Percentiles rank a stretch among this genome's conserved stretches.
These are phyloP conservation scores for Drosophila kurseongensis DNA, from an alignment of 1,140 invertebrate species.

Conservation along the genomic window DNA sequence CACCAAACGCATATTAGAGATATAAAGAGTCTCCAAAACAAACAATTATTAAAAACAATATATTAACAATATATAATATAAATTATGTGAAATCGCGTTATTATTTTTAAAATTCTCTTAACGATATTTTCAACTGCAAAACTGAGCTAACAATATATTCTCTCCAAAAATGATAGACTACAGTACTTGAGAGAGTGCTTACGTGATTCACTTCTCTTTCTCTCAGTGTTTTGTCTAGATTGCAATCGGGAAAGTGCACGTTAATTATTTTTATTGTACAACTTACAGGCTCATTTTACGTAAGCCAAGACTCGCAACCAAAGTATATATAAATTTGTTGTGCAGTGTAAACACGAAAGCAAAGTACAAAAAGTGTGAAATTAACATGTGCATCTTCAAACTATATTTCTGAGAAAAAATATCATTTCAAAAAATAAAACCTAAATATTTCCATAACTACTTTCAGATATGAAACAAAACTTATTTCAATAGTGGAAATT, in stretches of 20 bases:
- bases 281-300: constrained; percentile 50
- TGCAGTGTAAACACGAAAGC: neutral
- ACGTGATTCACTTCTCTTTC: constrained; percentile 7
- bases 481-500: neutral
- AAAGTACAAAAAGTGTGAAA: neutral
- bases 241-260: constrained; percentile 44
- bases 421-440: neutral
- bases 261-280: constrained; percentile 30
- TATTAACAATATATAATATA: neutral
- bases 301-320: constrained; percentile 34
- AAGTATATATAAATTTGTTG: neutral
- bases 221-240: constrained; percentile 12
- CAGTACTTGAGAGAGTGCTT: neutral
- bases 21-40: constrained; percentile 7
- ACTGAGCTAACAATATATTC: neutral
- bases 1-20: neutral
- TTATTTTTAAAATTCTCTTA: neutral
- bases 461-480: constrained; percentile 16
- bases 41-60: neutral
- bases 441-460: neutral
- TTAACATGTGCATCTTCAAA: neutral
- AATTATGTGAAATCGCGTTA: neutral
- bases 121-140: neutral
- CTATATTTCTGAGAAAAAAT: too few species aligned
- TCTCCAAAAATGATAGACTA: neutral